These are phyloP conservation scores for Delia radicum DNA, from an alignment of 1,140 invertebrate species.

Conservation along the genomic window DNA sequence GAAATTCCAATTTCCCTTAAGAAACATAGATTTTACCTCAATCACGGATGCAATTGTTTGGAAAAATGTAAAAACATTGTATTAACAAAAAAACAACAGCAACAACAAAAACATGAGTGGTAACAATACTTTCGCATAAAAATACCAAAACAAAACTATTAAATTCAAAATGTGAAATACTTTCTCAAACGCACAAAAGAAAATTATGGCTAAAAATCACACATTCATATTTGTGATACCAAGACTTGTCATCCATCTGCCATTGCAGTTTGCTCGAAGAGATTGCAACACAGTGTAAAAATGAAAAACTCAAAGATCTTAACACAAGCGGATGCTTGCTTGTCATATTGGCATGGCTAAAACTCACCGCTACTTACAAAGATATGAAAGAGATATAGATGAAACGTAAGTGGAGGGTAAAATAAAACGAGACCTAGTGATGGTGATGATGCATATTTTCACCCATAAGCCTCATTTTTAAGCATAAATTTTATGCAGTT, in stretches of 20 bases:
- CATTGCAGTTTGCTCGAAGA: background rate
- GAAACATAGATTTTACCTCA: background rate
- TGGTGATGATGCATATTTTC: background rate
- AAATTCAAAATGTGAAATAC: background rate
- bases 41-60: slow-evolving; percentile 1
- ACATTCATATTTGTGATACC: background rate
- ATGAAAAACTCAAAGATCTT: background rate
- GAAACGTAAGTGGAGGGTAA: background rate
- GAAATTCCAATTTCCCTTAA: background rate
- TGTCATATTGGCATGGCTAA: background rate
- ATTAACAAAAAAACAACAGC: background rate
- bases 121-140: background rate
- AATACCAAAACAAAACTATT: background rate
- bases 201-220: background rate
- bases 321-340: background rate
- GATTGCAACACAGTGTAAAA: background rate
- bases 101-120: background rate
- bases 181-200: background rate
- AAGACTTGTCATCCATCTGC: background rate
- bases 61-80: background rate
- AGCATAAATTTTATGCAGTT: background rate
- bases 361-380: background rate
- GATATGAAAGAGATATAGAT: background rate
- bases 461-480: slow-evolving; percentile 17
- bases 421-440: background rate